These are phyloP conservation scores for Actenoides lindsayi DNA, from an alignment of 2,113 vertebrate species.

Conservation along the genomic window DNA sequence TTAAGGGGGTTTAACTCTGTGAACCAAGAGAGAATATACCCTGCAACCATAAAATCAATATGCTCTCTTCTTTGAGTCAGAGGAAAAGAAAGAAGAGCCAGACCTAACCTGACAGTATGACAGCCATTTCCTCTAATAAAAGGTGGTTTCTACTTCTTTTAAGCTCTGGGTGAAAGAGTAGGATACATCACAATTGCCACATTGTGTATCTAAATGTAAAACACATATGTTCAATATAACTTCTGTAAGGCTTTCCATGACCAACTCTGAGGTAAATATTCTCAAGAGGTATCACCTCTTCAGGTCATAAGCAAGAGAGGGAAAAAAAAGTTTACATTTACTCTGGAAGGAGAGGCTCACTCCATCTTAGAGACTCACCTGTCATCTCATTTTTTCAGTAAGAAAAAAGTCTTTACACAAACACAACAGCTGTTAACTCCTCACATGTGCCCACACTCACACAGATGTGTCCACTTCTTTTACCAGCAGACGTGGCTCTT, in stretches of 20 bases:
- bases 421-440: background rate
- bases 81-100: background rate
- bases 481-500: background rate
- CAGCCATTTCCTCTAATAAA: background rate
- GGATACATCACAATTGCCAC: accelerated
- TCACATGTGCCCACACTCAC: background rate
- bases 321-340: background rate
- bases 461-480: background rate
- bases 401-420: background rate
- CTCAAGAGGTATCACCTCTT: background rate
- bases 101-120: background rate
- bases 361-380: background rate
- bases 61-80: background rate
- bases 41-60: background rate
- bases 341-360: background rate
- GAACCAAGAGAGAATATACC: background rate
- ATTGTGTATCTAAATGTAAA: background rate
- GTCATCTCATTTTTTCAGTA: background rate
- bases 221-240: background rate
- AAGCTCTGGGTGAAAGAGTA: background rate
- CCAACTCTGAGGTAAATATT: background rate
- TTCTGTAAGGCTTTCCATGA: background rate
- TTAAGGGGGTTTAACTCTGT: background rate
- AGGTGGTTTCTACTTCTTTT: background rate
- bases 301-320: background rate